Evolutionary conservation across 1,140 invertebrate genomes (phyloP).

Genomic region (Ips typographus): DNA sequence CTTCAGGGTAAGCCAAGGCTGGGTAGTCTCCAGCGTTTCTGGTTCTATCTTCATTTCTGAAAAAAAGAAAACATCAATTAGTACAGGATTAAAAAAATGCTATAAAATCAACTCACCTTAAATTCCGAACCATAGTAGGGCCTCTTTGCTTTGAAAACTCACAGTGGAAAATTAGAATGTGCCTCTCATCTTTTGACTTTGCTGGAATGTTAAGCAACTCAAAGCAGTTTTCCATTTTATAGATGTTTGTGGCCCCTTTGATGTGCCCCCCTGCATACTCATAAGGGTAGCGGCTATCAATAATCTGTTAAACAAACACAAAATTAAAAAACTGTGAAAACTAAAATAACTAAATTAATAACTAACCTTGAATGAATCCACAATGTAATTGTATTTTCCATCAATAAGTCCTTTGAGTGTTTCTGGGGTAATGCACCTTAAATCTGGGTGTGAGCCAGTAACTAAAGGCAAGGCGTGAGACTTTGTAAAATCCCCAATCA

Average conservation of each 20-base stretch:
- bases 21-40: constrained; percentile 85
- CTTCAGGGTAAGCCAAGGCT: constrained; percentile 84
- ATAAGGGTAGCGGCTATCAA: constrained; percentile 90
- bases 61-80: constrained; percentile 9
- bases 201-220: constrained; percentile 57
- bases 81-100: no score
- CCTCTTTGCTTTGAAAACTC: constrained; percentile 96
- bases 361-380: constrained; percentile 65
- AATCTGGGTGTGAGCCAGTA: constrained; percentile 75
- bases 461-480: constrained; percentile 76
- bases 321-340: constrained; percentile 8
- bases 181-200: constrained; percentile 56
- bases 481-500: constrained; percentile 82
- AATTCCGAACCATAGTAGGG: constrained; percentile 59
- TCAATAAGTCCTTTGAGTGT: constrained; percentile 71
- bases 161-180: constrained; percentile 95
- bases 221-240: constrained; percentile 71
- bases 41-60: constrained; percentile 82
- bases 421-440: constrained; percentile 76
- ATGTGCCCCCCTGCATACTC: constrained; percentile 98
- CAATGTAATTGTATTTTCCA: constrained; percentile 64
- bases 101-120: constrained; percentile 19
- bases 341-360: constrained; percentile 1
- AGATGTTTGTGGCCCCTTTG: constrained; percentile 79
- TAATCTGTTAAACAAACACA: constrained; percentile 37